Evolutionary conservation across 2,888 invertebrate species (phyloP).

Genomic region (Cephus sareptanus): DNA sequence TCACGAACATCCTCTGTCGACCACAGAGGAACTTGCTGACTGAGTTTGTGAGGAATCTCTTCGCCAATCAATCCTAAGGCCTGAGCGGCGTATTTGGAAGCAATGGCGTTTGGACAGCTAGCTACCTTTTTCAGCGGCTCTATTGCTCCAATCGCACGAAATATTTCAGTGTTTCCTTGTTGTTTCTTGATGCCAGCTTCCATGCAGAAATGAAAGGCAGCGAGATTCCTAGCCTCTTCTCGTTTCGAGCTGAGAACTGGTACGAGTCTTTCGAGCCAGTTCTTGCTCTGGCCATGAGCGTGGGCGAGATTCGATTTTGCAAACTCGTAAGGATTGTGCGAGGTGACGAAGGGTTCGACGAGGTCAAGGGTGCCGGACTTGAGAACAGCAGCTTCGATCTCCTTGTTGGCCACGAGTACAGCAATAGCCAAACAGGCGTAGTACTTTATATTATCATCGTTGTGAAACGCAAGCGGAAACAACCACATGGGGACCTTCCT

Average conservation of each 20-base stretch:
- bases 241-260: constrained; percentile 94
- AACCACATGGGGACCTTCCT: constrained; percentile 96
- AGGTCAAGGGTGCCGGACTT: constrained; percentile 96
- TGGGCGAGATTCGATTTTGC: constrained; percentile 92
- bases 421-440: constrained; percentile 98
- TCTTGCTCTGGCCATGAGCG: constrained; percentile 95
- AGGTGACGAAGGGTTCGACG: constrained; percentile 95
- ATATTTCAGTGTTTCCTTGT: constrained; percentile 90
- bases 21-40: constrained; percentile 98
- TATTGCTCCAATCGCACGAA: constrained; percentile 94
- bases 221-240: constrained; percentile 95
- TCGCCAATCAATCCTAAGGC: constrained; percentile 93
- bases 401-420: constrained; percentile 95
- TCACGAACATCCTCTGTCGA: constrained; percentile 95
- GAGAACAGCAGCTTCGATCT: constrained; percentile 95
- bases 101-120: constrained; percentile 97
- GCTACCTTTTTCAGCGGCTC: constrained; percentile 96
- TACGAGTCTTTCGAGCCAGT: constrained; percentile 92
- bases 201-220: constrained; percentile 99
- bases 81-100: constrained; percentile 96
- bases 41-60: constrained; percentile 96
- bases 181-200: constrained; percentile 98
- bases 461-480: constrained; percentile 96
- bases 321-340: constrained; percentile 95
- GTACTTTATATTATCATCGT: constrained; percentile 97